Percentiles rank a stretch among this genome's conserved stretches.
phyloP scores from a whole-genome alignment of 2,888 invertebrate species.

The Drosophila pseudotalamancana region DNA sequence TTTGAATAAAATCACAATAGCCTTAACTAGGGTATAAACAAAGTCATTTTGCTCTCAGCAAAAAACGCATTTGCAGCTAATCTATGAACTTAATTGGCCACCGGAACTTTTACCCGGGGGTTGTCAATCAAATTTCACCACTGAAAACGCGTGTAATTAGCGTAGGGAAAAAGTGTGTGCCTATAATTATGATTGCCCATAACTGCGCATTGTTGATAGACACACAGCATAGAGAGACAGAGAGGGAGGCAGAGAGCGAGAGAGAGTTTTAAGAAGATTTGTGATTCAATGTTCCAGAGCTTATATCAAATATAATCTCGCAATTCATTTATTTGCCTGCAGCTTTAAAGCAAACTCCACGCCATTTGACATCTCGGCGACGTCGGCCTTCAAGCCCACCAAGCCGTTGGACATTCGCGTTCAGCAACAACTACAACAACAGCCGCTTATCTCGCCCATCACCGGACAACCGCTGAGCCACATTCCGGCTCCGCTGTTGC shows the following conservation, averaged over 20 bases:
- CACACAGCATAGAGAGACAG: neutral
- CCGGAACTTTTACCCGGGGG: slow-evolving; percentile 40
- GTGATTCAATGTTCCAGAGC: neutral
- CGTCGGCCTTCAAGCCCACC: slow-evolving; percentile 82
- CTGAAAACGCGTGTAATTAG: slow-evolving; percentile 54
- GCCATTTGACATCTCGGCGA: slow-evolving; percentile 74
- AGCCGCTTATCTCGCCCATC: slow-evolving; percentile 66
- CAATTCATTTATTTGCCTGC: slow-evolving; percentile 29
- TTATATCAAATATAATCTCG: slow-evolving; percentile 4
- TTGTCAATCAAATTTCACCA: slow-evolving; percentile 69
- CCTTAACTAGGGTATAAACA: neutral
- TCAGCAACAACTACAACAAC: slow-evolving; percentile 47
- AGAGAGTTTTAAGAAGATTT: neutral
- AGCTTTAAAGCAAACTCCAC: slow-evolving; percentile 81
- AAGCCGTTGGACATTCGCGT: slow-evolving; percentile 78
- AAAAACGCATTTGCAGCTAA: slow-evolving; percentile 17
- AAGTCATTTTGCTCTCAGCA: neutral
- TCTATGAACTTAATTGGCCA: slow-evolving; percentile 28
- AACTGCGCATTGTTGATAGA: slow-evolving; percentile 40
- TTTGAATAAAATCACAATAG: too few species aligned
- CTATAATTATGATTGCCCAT: slow-evolving; percentile 66
- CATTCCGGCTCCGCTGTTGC: slow-evolving; percentile 61
- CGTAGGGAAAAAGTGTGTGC: slow-evolving; percentile 42
- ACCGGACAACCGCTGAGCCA: slow-evolving; percentile 69
- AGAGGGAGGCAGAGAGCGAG: neutral